Evolutionary conservation across 2,888 invertebrate species (phyloP).

Genomic region (Acronicta aceris): DNA sequence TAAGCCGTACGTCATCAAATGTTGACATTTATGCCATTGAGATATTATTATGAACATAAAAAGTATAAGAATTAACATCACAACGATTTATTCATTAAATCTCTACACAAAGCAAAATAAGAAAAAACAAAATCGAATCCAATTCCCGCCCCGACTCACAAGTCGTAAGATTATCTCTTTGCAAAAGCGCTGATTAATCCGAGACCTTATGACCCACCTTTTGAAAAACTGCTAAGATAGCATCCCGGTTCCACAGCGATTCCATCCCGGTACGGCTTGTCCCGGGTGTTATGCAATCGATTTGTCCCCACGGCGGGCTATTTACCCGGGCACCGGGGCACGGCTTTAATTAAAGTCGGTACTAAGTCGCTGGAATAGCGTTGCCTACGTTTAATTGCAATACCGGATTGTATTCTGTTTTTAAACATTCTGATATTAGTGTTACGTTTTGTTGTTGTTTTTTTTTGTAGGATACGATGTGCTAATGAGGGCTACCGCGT

Average conservation of each 20-base stretch:
- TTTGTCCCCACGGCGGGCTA: constrained; percentile 50
- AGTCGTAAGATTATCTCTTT: constrained; percentile 47
- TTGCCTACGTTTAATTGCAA: constrained; percentile 55
- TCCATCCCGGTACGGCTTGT: constrained; percentile 9
- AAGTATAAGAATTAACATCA: too few species aligned
- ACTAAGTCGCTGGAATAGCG: constrained; percentile 56
- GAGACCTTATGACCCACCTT: constrained; percentile 44
- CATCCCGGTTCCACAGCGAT: constrained; percentile 28
- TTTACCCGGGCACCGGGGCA: constrained; percentile 49
- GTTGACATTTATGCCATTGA: too few species aligned
- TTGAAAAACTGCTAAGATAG: constrained; percentile 52
- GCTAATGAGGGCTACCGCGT: too few species aligned
- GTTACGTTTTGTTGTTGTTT: constrained; percentile 21
- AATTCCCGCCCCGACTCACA: constrained; percentile 31
- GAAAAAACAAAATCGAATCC: constrained; percentile 31
- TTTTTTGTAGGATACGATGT: background rate
- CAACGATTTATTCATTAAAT: constrained; percentile 5
- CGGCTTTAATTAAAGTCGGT: constrained; percentile 60
- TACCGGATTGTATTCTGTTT: constrained; percentile 45
- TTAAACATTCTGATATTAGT: constrained; percentile 39
- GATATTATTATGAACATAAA: too few species aligned
- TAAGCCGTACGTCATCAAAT: too few species aligned
- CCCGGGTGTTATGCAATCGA: constrained; percentile 51
- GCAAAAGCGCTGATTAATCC: constrained; percentile 44
- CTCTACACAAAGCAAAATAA: constrained; percentile 17